Evolutionary conservation across 2,113 vertebrate genomes (phyloP).

Genomic region (Emydura subglobosa): DNA sequence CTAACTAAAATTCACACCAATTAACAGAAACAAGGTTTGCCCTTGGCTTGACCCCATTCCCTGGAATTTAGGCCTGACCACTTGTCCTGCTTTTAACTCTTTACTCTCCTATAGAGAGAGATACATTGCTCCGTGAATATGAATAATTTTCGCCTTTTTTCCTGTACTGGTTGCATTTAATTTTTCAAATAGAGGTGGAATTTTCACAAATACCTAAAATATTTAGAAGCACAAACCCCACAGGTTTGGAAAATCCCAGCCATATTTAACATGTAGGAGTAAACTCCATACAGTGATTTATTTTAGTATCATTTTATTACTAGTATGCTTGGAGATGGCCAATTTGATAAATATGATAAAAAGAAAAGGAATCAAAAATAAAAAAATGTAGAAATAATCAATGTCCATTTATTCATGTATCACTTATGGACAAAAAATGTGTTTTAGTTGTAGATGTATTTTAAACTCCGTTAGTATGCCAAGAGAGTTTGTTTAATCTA

Average conservation of each 20-base stretch:
- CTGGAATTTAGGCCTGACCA: no score
- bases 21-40: no score
- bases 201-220: background rate
- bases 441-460: background rate
- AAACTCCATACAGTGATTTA: background rate
- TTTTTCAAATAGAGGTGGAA: background rate
- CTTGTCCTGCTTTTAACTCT: no score
- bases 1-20: no score
- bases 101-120: background rate
- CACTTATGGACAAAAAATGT: background rate
- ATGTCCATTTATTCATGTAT: background rate
- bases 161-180: background rate
- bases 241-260: background rate
- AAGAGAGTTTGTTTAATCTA: background rate
- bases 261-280: background rate
- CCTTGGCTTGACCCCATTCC: no score
- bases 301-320: background rate
- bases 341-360: background rate
- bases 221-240: background rate
- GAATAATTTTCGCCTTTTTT: background rate
- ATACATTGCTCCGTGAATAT: background rate
- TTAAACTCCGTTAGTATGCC: background rate
- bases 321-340: background rate
- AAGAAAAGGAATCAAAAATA: background rate
- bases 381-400: background rate